Evolutionary conservation across 2,888 invertebrate species (phyloP), one percentile per base, ranked within the genome.

Genomic region (Tanypteryx hageni): DNA sequence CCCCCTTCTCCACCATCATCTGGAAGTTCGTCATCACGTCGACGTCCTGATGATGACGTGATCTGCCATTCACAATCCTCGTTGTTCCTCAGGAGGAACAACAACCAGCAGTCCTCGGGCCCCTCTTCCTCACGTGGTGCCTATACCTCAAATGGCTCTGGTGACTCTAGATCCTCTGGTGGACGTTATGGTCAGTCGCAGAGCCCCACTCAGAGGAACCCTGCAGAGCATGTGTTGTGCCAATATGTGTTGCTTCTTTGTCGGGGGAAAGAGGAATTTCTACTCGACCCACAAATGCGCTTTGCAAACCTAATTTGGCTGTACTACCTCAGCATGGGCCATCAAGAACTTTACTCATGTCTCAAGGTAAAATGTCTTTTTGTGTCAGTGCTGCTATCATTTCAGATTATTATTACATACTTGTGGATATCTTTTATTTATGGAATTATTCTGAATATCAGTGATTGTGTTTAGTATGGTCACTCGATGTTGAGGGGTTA

Each of bases 171-270:
- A n/a, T 5, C 83, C 57, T 68, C 89, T 11, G 64, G 68, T 61
- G 68, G 89, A 16, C 89, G 89, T 64, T 89, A 89, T 68, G 89
- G 89, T 8, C 56, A 64, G 31, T 44, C 31, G 14, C 89, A 89
- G 44, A 64, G 89, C 68, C 22, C 89, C 31, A 64, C 95, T 93
- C 94, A 96, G 92, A 96, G 96, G 95, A 96, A 96, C 94, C 96
- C 96, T 18, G 95, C 96, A 93, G 96, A 96, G 94, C 96, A 96
- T 95, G 96, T 97, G 93, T 95, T 97, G 91, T 97, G 97, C 94
- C 97, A 97, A 94, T 97, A 97, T 94, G 96, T 97, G 93, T 96
- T 97, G 95, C 95, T 97, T 94, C 96, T 97, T 93, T 97, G 97
- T 93, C 96, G 97, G 93, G 89, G 89, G 16, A 97, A 97, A 94